Base-by-base conservation (phyloP, 2,888 invertebrate species). In the Meteorus colon region DNA sequence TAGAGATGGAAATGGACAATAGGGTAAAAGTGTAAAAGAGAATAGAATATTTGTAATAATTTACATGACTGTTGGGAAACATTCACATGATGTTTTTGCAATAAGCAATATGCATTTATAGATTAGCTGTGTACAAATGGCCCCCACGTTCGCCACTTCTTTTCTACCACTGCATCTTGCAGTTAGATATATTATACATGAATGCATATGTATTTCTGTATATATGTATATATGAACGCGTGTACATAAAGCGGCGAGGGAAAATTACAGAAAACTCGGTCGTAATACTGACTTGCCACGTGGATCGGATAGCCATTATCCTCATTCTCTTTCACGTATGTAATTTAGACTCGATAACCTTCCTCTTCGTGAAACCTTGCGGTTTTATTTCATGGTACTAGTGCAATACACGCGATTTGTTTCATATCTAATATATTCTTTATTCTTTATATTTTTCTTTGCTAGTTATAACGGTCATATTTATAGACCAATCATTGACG, bases 341-440 rank as follows among this genome's bases (percentile, higher is more conserved):
- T 80, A 81, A 81, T 81, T 81, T 81, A 79, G 77, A 78, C 76
- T 79, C 78, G 80, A 80, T 80, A 80, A 80, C 80, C 80, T 80
- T 79, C 79, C 79, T 81, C 78, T 81, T 77, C 77, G 77, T 78
- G 74, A 78, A 79, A 77, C 75, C 67, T 73, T 67, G 78, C 73
- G 74, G 10, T 55, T 55, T 79, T 76, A 69, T 74, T 70, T 37
- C 45, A 19, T 27, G 59, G 37, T 73, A 77, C 68, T 70, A 45
- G 75, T 77, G 78, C 77, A 73, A 55, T 70, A 77, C 77, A 73
- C 77, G 75, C 77, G 67, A 75, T 71, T 60, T 59, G 68, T 74
- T 77, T 78, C 75, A 75, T 76, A 77, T 24, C 37, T 37, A 65
- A 65, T 41, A 41, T 16, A 62, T 62, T 62, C 79, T 76, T 75